Base-by-base conservation (phyloP, 2,113 vertebrate species). In the Paradoxurus hermaphroditus region DNA sequence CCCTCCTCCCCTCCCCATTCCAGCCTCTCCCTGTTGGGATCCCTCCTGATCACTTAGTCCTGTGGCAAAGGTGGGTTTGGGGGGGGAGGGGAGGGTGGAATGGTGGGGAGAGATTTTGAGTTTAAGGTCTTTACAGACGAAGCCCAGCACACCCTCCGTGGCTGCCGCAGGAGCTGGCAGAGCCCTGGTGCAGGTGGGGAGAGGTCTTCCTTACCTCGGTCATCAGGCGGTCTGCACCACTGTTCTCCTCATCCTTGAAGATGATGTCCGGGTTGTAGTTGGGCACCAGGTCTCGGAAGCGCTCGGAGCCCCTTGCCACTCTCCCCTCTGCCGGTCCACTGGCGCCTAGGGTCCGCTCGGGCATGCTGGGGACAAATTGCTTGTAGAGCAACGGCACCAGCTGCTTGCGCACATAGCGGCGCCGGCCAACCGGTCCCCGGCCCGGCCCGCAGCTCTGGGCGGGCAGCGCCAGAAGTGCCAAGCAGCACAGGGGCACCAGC, bases 371-470 rank as follows among this genome's bases (percentile, higher is more conserved):
- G 95, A 99, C 98, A 92, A 98, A 99, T 62, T 99, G 98, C 82
- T 99, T 99, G 97, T 99, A 99, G 44, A 98, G 98, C 86, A 99
- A 97, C 16, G 99, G 98, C 31, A 98, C 98, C 1, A 99, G 98
- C 97, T 98, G 98, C 90, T 98, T 98, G 94, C 98, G 97, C 89
- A 96, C 98, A 5, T 98, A 83, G 56, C 98, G 98, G 86, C 98
- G 98, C 90, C 99, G 97, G 29, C 99, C 98, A 81, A 98, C 98
- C 0, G 99, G 99, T 1, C 98, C 99, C 90, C 99, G 98, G 91
- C 99, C 99, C 0, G 99, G 99, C 14, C 99, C 99, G 81, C 99
- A 99, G 98, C 99, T 99, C 97, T 99, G 99, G 81, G 98, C 98
- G 63, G 98, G 99, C 96, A 99, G 98, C 95, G 97, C 99, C 99